A percentile compares a stretch with the other conserved stretches of the same genome.
These are phyloP conservation scores for Cryptops parisi DNA, from an alignment of 2,888 invertebrate species.

Conservation along the genomic window DNA sequence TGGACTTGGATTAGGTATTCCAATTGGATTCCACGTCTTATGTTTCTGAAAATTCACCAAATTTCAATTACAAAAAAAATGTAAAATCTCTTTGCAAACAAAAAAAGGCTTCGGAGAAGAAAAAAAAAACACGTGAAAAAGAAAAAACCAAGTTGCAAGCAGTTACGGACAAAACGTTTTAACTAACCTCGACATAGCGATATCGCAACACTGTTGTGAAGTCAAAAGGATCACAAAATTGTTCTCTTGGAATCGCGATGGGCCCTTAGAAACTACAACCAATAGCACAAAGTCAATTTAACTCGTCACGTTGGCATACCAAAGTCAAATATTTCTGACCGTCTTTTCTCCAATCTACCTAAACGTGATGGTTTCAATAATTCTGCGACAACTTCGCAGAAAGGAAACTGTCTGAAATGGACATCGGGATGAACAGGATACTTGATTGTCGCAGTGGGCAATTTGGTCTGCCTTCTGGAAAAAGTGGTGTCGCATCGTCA, in stretches of 20 bases:
- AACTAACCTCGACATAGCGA: slow-evolving; percentile 54
- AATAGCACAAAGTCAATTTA: too few relatives aligned
- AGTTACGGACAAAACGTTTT: too few relatives aligned
- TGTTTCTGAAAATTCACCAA: slow-evolving; percentile 35
- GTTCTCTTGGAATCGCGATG: slow-evolving; percentile 59
- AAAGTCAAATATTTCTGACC: background rate
- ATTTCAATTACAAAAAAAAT: too few relatives aligned
- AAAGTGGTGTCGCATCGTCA: too few relatives aligned
- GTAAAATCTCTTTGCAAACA: too few relatives aligned
- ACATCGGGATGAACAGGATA: slow-evolving; percentile 81
- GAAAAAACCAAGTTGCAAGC: too few relatives aligned
- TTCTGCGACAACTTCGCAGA: slow-evolving; percentile 76
- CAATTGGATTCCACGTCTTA: slow-evolving; percentile 43
- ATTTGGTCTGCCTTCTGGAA: slow-evolving; percentile 2
- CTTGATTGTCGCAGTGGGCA: background rate
- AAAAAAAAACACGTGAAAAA: slow-evolving; percentile 2
- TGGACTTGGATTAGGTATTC: slow-evolving; percentile 65
- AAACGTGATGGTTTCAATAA: slow-evolving; percentile 80
- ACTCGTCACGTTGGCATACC: too few relatives aligned
- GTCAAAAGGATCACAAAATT: slow-evolving; percentile 78
- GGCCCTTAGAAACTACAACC: slow-evolving; percentile 17
- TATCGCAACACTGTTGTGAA: slow-evolving; percentile 81
- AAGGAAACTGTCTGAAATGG: slow-evolving; percentile 77
- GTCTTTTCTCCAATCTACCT: slow-evolving; percentile 26
- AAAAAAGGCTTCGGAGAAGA: too few relatives aligned